Evolutionary conservation across 1,140 invertebrate genomes (phyloP).

Genomic region (Drosophila chauvacae): DNA sequence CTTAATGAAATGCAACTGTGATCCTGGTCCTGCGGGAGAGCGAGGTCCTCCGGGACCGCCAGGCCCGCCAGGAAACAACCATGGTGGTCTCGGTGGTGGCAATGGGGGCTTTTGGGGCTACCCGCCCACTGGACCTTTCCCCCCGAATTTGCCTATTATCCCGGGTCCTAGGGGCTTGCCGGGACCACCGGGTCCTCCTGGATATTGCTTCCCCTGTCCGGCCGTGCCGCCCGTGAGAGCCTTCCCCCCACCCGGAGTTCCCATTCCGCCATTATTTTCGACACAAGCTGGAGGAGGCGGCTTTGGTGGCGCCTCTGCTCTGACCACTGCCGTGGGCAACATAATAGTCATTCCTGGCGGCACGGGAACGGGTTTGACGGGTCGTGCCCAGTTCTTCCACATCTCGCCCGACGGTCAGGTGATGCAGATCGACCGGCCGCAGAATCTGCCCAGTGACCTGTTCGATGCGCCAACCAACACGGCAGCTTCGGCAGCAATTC

Average conservation of each 20-base stretch:
- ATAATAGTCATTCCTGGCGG: slow-evolving; percentile 60
- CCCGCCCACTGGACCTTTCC: slow-evolving; percentile 30
- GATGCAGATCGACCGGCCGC: slow-evolving; percentile 54
- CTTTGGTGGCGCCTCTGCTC: slow-evolving; percentile 4
- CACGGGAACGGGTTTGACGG: slow-evolving; percentile 19
- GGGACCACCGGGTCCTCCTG: slow-evolving; percentile 54
- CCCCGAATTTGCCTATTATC: slow-evolving; percentile 37
- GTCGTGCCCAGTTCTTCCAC: slow-evolving; percentile 60
- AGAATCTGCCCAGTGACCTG: slow-evolving; percentile 49
- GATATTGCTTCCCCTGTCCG: slow-evolving; percentile 55
- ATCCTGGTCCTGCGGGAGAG: slow-evolving; percentile 53
- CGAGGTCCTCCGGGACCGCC: slow-evolving; percentile 61
- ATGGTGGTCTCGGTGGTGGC: neutral
- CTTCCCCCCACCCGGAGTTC: slow-evolving; percentile 11
- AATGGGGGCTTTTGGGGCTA: slow-evolving; percentile 25
- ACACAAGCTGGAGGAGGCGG: slow-evolving; percentile 13
- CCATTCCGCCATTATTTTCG: slow-evolving; percentile 34
- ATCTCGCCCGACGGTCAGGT: slow-evolving; percentile 65
- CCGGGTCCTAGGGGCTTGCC: slow-evolving; percentile 49
- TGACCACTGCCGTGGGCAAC: slow-evolving; percentile 59
- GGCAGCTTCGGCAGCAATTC: neutral
- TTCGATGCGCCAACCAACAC: slow-evolving; percentile 32
- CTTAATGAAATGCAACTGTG: slow-evolving; percentile 64
- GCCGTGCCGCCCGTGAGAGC: neutral
- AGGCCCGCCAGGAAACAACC: slow-evolving; percentile 22